Percentiles rank a stretch among this genome's conserved stretches.
These are phyloP conservation scores for Protophormia terraenovae DNA, from an alignment of 2,888 invertebrate species.

Conservation along the genomic window DNA sequence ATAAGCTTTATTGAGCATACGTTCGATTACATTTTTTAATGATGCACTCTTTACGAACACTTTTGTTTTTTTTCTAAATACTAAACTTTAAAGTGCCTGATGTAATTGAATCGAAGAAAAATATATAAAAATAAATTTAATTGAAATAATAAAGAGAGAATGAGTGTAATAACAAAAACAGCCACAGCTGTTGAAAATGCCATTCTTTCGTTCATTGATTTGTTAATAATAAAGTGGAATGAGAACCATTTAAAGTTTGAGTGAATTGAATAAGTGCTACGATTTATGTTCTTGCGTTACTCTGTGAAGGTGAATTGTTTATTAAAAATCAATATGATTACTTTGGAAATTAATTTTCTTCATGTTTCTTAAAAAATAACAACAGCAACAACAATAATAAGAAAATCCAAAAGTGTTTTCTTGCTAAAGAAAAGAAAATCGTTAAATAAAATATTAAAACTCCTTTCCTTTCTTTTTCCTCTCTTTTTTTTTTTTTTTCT, in stretches of 20 bases:
- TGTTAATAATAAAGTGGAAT: neutral
- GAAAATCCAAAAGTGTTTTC: neutral
- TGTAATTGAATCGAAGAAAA: too few species aligned
- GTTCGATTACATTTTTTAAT: too few species aligned
- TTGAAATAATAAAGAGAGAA: too few species aligned
- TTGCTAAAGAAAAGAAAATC: neutral
- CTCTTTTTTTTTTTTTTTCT: neutral
- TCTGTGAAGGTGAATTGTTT: neutral
- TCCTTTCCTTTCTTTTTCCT: neutral
- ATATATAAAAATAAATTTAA: too few species aligned
- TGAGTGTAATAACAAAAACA: too few species aligned
- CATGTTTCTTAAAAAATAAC: neutral
- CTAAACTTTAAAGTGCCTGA: too few species aligned
- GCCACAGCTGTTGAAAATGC: neutral
- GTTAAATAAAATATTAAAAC: neutral
- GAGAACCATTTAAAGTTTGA: neutral
- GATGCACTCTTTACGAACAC: too few species aligned
- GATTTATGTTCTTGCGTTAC: neutral
- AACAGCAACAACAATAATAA: neutral
- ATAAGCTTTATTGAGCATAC: too few species aligned
- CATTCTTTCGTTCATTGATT: neutral
- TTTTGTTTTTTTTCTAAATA: too few species aligned
- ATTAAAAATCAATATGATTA: constrained; percentile 35
- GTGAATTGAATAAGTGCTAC: neutral
- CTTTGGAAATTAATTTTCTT: constrained; percentile 17